Percentiles rank a stretch among this genome's conserved stretches.
Conservation (phyloP, 2,797 vertebrate genomes). For the Pangasius krempfi region DNA sequence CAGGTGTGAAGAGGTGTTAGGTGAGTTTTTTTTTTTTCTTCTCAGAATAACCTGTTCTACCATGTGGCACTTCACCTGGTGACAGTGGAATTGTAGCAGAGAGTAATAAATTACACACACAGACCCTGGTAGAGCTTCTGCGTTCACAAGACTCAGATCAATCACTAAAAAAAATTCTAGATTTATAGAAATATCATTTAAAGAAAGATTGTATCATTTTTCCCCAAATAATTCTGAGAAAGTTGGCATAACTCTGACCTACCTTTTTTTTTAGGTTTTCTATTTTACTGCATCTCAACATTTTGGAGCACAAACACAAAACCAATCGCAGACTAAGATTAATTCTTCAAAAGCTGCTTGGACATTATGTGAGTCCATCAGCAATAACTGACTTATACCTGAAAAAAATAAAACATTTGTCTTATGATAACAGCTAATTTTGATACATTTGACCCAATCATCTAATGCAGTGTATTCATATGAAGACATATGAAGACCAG, state of each 20-base stretch:
- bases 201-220: neutral
- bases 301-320: neutral
- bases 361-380: neutral
- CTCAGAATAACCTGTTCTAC: constrained; percentile 34
- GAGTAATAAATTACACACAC: neutral
- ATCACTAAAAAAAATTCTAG: neutral
- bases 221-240: neutral
- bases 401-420: neutral
- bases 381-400: neutral
- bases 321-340: neutral
- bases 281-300: neutral
- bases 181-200: neutral
- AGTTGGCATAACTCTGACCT: neutral
- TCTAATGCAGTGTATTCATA: neutral
- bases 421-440: neutral
- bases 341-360: neutral
- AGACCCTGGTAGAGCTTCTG: neutral
- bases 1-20: constrained; percentile 36
- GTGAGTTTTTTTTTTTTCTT: constrained; percentile 32
- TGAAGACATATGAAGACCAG: neutral
- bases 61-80: neutral
- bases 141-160: neutral
- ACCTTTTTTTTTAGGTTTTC: neutral
- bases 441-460: neutral
- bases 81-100: neutral